Conservation (phyloP, 2,113 vertebrate genomes). For the Aphyosemion australe region DNA sequence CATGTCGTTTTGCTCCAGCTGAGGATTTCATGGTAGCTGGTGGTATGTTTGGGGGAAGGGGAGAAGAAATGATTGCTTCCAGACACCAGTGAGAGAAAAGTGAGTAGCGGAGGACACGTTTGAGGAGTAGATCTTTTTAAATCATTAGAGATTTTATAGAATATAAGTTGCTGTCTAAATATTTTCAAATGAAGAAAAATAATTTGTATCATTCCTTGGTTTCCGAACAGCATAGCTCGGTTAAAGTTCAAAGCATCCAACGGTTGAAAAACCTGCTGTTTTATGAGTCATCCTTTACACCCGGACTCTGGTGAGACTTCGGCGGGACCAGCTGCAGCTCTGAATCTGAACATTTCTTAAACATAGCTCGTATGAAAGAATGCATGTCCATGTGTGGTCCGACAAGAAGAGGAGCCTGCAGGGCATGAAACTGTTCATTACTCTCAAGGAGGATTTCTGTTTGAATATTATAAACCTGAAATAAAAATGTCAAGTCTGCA, state of each 20-base stretch:
- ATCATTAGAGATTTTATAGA: too few species aligned
- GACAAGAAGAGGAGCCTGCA: constrained; percentile 9
- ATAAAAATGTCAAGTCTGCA: constrained; percentile 27
- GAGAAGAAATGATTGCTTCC: constrained; percentile 71
- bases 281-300: too few species aligned
- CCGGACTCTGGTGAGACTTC: neutral
- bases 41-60: constrained; percentile 59
- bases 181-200: too few species aligned
- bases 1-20: constrained; percentile 73
- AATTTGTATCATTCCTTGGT: too few species aligned
- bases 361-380: neutral
- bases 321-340: constrained; percentile 4
- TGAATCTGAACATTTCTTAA: constrained; percentile 11
- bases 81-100: constrained; percentile 54
- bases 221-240: neutral
- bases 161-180: too few species aligned
- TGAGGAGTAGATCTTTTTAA: constrained; percentile 12
- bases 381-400: constrained; percentile 26
- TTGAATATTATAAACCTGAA: constrained; percentile 22
- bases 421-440: too few species aligned
- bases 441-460: neutral
- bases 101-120: constrained; percentile 37
- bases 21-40: constrained; percentile 74
- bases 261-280: neutral
- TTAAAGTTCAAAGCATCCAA: neutral